Evolutionary conservation across 2,888 invertebrate genomes (phyloP).

Genomic region (Napeogenes inachia): DNA sequence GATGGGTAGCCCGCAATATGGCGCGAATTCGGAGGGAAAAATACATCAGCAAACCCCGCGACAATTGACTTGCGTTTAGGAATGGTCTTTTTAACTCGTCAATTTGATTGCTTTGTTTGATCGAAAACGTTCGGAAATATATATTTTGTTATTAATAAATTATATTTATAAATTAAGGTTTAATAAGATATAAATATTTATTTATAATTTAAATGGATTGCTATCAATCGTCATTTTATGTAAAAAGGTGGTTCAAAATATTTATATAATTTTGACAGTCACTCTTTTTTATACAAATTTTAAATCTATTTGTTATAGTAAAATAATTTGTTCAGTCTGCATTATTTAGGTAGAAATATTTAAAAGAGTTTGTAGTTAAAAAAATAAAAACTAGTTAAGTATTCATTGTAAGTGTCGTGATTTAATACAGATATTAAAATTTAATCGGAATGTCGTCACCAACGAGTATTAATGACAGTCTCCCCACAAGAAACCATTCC

Average conservation of each 20-base stretch:
- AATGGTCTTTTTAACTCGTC: constrained; percentile 50
- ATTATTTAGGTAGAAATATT: neutral
- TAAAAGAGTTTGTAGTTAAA: constrained; percentile 3
- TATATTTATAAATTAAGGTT: too few relatives aligned
- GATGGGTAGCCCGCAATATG: constrained; percentile 71
- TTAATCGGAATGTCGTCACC: constrained; percentile 65
- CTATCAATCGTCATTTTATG: too few relatives aligned
- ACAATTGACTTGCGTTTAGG: constrained; percentile 61
- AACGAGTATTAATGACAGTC: constrained; percentile 68
- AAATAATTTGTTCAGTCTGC: too few relatives aligned
- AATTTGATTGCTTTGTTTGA: too few relatives aligned
- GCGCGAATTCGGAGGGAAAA: constrained; percentile 61
- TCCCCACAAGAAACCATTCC: constrained; percentile 69
- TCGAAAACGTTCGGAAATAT: too few relatives aligned
- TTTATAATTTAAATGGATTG: too few relatives aligned
- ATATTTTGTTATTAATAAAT: too few relatives aligned
- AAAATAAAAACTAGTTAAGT: constrained; percentile 36
- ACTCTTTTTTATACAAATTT: too few relatives aligned
- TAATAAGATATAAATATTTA: too few relatives aligned
- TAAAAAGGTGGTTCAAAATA: too few relatives aligned
- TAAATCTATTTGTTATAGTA: too few relatives aligned
- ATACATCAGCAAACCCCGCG: constrained; percentile 53
- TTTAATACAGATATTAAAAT: constrained; percentile 71
- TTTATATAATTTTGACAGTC: too few relatives aligned
- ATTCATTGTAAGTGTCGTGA: constrained; percentile 54